Evolutionary conservation across 2,888 invertebrate genomes (phyloP), one percentile per base, ranked within the genome.

Genomic region (Pterostichus madidus): DNA sequence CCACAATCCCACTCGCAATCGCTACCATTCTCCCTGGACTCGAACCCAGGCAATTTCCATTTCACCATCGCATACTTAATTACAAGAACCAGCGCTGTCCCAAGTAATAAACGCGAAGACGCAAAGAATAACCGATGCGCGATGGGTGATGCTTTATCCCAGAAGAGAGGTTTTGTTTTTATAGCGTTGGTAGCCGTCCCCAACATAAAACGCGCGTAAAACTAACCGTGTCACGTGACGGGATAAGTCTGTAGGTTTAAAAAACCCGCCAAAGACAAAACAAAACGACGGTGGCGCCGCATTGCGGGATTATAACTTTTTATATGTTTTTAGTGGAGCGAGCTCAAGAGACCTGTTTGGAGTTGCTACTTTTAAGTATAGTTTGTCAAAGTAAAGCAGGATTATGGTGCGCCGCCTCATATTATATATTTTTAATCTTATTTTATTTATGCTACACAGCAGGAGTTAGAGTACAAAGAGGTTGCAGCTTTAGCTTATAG

Each of bases 231-330:
- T 61, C 44, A 61, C 39, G 44, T 78, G 61, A 64, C 32, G 35
- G 17, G 15, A 3, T n/a, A 31, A 64, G 64, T 64, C 64, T 31
- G 31, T 4, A 5, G 13, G 31, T 32, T 64, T 64, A 32, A 64
- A 64, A 64, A 64, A 15, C 73, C 15, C 73, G 15, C 46, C 73
- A 71, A 71, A 71, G 7, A 73, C 77, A 77, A 59, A 35, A 64
- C n/a, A 56, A 39, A 53, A 32, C 24, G 32, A 56, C 39, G 53
- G 4, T 24, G 10, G 64, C 6, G 64, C 11, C 64, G n/a, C 64
- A 32, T 13, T n/a, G 53, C 10, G 35, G 77, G 56, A 77, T 77
- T 77, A 39, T 56, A 77, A 77, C n/a, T 77, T 77, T 77, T 56
- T 77, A 77, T 77, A 15, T 56, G 8, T 56, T 53, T 59, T 77